Evolutionary conservation across 2,797 vertebrate species (phyloP).

Genomic region (Dallia pectoralis): DNA sequence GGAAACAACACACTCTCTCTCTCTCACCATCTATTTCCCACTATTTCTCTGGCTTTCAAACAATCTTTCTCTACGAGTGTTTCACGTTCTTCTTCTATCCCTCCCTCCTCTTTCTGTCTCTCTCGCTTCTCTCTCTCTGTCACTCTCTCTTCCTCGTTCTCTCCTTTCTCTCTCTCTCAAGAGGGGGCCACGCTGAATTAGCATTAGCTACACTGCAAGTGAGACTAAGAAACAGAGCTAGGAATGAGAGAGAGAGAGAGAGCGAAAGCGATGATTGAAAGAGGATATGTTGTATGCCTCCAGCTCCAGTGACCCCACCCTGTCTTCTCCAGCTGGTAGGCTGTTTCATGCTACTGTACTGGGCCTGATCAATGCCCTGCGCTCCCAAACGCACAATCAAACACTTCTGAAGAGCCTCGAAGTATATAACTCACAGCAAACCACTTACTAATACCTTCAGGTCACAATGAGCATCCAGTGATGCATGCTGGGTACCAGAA

Average conservation of each 20-base stretch:
- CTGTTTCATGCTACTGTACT: constrained; percentile 55
- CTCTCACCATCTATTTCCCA: too few relatives aligned
- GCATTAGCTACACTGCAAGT: constrained; percentile 45
- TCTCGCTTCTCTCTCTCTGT: background rate
- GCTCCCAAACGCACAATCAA: constrained; percentile 37
- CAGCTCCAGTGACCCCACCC: constrained; percentile 42
- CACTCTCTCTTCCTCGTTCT: constrained; percentile 36
- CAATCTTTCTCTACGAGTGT: constrained; percentile 39
- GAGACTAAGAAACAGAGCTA: constrained; percentile 5
- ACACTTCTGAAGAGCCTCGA: constrained; percentile 34
- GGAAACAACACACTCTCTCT: constrained; percentile 36
- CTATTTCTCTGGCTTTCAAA: constrained; percentile 21
- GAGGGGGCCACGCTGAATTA: constrained; percentile 38
- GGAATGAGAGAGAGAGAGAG: constrained; percentile 41
- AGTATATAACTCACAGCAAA: constrained; percentile 36
- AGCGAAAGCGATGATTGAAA: constrained; percentile 45
- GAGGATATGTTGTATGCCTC: constrained; percentile 53
- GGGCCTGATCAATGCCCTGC: constrained; percentile 56
- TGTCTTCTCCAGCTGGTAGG: constrained; percentile 58
- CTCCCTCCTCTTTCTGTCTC: too few relatives aligned
- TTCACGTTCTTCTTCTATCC: too few relatives aligned
- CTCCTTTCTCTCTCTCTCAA: constrained; percentile 13
- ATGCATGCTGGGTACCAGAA: background rate
- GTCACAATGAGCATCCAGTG: background rate
- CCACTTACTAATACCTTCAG: background rate